A percentile compares a stretch with the other conserved stretches of the same genome.
Conservation (phyloP, 2,797 vertebrate genomes). For the Amniataba percoides region DNA sequence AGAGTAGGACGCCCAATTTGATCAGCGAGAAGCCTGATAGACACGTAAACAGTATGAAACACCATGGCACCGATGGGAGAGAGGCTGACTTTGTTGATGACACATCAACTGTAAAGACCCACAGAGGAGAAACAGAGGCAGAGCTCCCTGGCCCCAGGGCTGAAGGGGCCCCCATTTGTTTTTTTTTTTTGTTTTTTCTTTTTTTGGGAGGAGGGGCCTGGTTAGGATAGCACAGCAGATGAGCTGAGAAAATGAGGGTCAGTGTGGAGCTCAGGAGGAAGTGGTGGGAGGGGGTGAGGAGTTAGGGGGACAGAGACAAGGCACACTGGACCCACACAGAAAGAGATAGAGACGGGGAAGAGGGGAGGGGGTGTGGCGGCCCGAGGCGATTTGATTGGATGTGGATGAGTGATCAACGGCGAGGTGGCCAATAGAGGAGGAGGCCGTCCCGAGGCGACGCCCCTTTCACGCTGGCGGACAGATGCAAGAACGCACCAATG, state of each 20-base stretch:
- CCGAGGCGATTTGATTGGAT: conserved; percentile 85
- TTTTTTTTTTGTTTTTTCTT: neutral
- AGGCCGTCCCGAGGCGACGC: conserved; percentile 73
- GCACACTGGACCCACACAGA: conserved; percentile 74
- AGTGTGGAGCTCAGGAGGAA: conserved; percentile 72
- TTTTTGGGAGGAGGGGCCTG: conserved; percentile 29
- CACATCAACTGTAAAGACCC: conserved; percentile 65
- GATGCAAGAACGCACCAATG: conserved; percentile 75
- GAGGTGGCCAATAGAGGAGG: conserved; percentile 68
- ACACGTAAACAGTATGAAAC: conserved; percentile 85
- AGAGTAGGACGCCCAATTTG: conserved; percentile 81
- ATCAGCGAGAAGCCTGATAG: conserved; percentile 81
- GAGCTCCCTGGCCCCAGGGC: conserved; percentile 40
- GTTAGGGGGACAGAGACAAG: conserved; percentile 63
- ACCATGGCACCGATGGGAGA: conserved; percentile 81
- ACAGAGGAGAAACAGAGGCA: conserved; percentile 68
- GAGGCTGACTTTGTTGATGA: conserved; percentile 73
- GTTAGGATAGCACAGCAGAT: conserved; percentile 79
- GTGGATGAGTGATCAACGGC: conserved; percentile 82
- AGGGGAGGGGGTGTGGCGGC: conserved; percentile 51
- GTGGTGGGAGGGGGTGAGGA: neutral
- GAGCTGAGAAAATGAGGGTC: conserved; percentile 81
- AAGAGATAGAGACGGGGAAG: conserved; percentile 68
- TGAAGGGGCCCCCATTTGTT: conserved; percentile 29
- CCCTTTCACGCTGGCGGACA: conserved; percentile 73